Conservation (phyloP, 2,888 invertebrate species). For the Nipponacmea schrenckii region DNA sequence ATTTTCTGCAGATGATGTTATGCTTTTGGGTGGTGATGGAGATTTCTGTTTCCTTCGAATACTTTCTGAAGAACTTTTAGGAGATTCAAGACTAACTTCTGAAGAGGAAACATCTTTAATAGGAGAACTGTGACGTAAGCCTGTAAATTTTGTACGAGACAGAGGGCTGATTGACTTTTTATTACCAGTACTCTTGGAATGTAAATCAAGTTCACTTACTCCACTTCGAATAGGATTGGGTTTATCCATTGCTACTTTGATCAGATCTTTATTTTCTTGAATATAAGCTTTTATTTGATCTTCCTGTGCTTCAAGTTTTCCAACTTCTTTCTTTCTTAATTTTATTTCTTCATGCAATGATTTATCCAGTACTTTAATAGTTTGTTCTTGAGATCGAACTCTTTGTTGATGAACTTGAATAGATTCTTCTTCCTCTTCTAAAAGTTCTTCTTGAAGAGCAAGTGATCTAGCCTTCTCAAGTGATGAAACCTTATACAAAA, state of each 20-base stretch:
- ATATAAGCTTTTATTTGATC: constrained; percentile 53
- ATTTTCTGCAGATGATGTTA: constrained; percentile 29
- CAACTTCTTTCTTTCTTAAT: constrained; percentile 36
- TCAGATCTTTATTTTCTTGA: constrained; percentile 53
- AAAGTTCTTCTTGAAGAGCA: constrained; percentile 39
- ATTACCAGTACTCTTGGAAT: constrained; percentile 2
- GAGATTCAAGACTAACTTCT: not conserved
- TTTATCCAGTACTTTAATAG: constrained; percentile 12
- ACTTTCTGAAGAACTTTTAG: constrained; percentile 14
- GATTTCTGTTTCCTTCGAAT: constrained; percentile 30
- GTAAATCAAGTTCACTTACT: constrained; percentile 43
- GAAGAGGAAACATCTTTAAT: not conserved
- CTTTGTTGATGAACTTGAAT: not conserved
- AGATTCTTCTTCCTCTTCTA: constrained; percentile 36
- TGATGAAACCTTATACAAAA: constrained; percentile 38
- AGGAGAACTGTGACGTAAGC: not conserved
- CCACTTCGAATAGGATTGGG: constrained; percentile 48
- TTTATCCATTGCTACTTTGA: constrained; percentile 39
- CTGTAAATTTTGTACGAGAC: not conserved
- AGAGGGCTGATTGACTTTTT: not conserved
- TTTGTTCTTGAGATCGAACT: constrained; percentile 18
- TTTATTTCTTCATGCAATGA: constrained; percentile 19
- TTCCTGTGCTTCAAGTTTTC: constrained; percentile 41
- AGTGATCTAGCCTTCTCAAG: constrained; percentile 40
- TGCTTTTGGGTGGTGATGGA: constrained; percentile 14